A percentile compares a stretch with the other conserved stretches of the same genome.
These are phyloP conservation scores for Apostichopus japonicus DNA, from an alignment of 35 echinoderm and acorn worm genomes.

Conservation along the genomic window DNA sequence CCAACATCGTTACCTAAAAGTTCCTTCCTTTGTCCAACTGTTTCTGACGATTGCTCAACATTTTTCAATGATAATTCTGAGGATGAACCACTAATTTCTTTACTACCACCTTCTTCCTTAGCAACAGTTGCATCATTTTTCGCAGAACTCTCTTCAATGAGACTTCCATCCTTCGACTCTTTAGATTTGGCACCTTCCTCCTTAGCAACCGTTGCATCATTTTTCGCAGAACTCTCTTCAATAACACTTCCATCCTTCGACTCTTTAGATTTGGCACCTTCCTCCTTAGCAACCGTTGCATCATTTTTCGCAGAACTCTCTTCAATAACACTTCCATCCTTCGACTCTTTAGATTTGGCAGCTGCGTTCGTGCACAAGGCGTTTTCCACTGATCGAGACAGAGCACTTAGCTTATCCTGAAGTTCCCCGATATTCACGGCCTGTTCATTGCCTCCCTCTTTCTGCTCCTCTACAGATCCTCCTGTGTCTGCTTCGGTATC, in stretches of 20 bases:
- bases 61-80: no score
- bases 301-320: not conserved
- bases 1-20: no score
- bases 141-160: not conserved
- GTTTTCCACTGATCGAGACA: conserved; percentile 9
- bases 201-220: not conserved
- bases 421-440: not conserved
- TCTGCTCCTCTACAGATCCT: not conserved
- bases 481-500: not conserved
- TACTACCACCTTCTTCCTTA: not conserved
- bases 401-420: not conserved
- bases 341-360: not conserved
- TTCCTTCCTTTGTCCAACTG: no score
- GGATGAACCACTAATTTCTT: no score
- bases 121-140: not conserved
- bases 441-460: not conserved
- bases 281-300: not conserved
- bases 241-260: not conserved
- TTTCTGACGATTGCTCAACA: no score
- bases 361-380: not conserved
- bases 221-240: not conserved
- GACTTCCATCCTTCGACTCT: not conserved
- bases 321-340: no score
- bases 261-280: not conserved
- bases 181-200: no score